These are phyloP conservation scores for Leptatherina wallacei DNA, from an alignment of 2,797 vertebrate species.

Conservation along the genomic window DNA sequence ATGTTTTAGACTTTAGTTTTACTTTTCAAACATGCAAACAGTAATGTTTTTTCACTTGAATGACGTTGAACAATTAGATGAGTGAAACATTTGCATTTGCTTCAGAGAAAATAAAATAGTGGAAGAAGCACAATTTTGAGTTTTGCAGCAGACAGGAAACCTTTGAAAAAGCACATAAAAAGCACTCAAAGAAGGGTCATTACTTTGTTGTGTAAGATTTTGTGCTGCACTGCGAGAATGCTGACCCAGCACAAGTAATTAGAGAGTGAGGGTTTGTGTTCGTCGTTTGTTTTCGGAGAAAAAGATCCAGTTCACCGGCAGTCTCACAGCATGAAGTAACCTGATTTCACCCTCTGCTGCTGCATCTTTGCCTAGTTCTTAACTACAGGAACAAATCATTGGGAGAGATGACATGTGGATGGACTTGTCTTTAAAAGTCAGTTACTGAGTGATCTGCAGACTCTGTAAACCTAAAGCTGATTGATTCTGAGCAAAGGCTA, in stretches of 20 bases:
- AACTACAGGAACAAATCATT: slow-evolving; percentile 34
- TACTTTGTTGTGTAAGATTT: slow-evolving; percentile 44
- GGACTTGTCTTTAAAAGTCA: slow-evolving; percentile 42
- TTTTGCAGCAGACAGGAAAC: slow-evolving; percentile 16
- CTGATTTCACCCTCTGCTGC: slow-evolving; percentile 55
- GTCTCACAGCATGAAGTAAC: slow-evolving; percentile 53
- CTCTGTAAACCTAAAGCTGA: slow-evolving; percentile 22
- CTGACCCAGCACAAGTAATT: slow-evolving; percentile 75
- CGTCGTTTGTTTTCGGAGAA: slow-evolving; percentile 54
- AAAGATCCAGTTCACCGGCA: slow-evolving; percentile 54
- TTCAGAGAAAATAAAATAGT: background rate
- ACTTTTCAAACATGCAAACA: background rate
- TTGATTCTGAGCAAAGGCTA: slow-evolving; percentile 22
- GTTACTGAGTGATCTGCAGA: slow-evolving; percentile 39
- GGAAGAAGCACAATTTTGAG: background rate
- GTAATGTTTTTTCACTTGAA: background rate
- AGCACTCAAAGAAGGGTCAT: slow-evolving; percentile 31
- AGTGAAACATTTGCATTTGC: background rate
- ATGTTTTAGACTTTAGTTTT: background rate
- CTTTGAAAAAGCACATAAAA: slow-evolving; percentile 26
- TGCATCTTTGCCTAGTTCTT: slow-evolving; percentile 26
- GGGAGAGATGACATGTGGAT: slow-evolving; percentile 1
- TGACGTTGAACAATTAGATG: background rate
- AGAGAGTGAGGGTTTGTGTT: slow-evolving; percentile 55
- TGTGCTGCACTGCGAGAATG: slow-evolving; percentile 36